Evolutionary conservation across 2,113 vertebrate species (phyloP), one percentile per base, ranked within the genome.

Genomic region (Agelaius tricolor): DNA sequence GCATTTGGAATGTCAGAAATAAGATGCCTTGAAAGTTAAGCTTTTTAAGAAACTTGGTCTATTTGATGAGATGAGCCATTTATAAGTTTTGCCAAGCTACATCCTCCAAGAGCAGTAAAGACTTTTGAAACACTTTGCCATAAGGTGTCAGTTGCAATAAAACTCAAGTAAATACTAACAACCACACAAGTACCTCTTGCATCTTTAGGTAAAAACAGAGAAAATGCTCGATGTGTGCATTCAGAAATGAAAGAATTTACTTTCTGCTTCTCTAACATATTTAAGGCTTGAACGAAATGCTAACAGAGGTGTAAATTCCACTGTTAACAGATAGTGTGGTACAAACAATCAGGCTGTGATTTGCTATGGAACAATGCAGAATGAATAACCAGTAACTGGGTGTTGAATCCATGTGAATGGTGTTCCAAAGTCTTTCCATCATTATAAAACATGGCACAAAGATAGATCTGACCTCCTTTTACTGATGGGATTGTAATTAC

Each of bases 161-260:
- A 52, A 3, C 6, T 51, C 61, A 65, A 14, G 28, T 35, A 89
- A 49, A 31, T 18, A 52, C 16, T 19, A 7, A 19, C 16, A 24
- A 67, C 16, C 16, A 82, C 14, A 59, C 15, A 30, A 4, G 1
- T 26, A 2, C 3, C 11, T 57, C n/a, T 73, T 62, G 11, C 8
- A 22, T 30, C 27, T 57, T 78, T n/a, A 23, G 17, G 7, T 52
- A 44, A 35, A 90, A 92, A 3, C 0, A 5, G 39, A 71, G 18
- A 77, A 62, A 21, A 22, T 0, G 0, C 11, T 71, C 39, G 14
- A 44, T 11, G 7, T 26, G 27, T 52, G 3, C 26, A 67, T 52
- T 75, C 75, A 73, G 27, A 84, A 86, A 30, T 44, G 9, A 59
- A 16, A 57, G 15, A 47, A 57, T 41, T 20, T 14, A 43, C 5